Conservation (phyloP, 2,113 vertebrate species). For the Pluvianellus socialis region DNA sequence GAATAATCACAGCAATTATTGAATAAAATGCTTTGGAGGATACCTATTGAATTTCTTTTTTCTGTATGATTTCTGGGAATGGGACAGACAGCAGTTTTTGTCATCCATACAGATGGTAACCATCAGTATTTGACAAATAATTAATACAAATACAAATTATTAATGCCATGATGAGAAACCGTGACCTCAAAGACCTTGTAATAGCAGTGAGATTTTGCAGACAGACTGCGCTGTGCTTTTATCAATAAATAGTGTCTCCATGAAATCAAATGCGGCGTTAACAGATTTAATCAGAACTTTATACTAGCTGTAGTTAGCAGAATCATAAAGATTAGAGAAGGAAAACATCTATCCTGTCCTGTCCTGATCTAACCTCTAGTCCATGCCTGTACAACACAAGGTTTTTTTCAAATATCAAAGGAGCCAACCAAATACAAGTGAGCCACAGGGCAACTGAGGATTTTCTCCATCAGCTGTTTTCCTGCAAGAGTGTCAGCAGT, state of each 20-base stretch:
- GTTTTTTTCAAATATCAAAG: neutral
- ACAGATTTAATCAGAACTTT: neutral
- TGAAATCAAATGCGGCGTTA: neutral
- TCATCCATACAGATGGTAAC: neutral
- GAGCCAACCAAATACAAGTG: neutral
- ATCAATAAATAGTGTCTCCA: neutral
- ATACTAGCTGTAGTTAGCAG: neutral
- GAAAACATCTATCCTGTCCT: neutral
- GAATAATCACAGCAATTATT: neutral
- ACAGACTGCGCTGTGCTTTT: neutral
- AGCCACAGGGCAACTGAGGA: neutral
- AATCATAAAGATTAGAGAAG: neutral
- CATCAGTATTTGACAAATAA: constrained; percentile 37
- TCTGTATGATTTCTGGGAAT: neutral
- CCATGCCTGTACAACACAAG: neutral
- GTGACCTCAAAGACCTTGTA: constrained; percentile 9
- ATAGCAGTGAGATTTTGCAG: neutral
- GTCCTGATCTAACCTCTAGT: neutral
- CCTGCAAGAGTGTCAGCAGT: neutral
- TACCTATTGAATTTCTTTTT: neutral
- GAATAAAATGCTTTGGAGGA: neutral
- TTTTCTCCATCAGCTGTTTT: neutral
- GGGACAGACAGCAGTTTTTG: neutral
- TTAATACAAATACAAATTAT: constrained; percentile 40
- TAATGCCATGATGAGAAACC: constrained; percentile 2